A percentile compares a stretch with the other conserved stretches of the same genome.
Evolutionary conservation across 2,797 vertebrate species (phyloP).

Genomic region (Macropus fuliginosus): DNA sequence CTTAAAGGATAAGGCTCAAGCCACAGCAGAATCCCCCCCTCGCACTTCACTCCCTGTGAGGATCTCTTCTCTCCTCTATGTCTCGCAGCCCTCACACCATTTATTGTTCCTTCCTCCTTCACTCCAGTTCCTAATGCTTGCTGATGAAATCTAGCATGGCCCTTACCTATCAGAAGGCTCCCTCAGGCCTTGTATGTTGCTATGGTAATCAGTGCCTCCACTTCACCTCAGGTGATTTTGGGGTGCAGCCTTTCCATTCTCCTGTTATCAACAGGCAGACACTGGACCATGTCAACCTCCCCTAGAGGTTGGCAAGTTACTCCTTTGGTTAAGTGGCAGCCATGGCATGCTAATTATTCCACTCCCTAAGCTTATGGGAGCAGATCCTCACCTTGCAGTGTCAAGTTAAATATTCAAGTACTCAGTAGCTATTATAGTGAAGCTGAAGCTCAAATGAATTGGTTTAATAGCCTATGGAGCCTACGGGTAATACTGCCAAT

Average conservation of each 20-base stretch:
- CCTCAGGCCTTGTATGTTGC: not conserved
- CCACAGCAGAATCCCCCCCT: not conserved
- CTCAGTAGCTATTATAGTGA: not conserved
- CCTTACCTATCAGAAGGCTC: not conserved
- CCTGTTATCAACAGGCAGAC: not conserved
- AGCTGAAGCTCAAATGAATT: not conserved
- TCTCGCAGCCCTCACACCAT: not conserved
- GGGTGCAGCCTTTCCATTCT: not conserved
- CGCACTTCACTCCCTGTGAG: not conserved
- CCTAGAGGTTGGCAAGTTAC: not conserved
- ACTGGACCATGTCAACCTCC: not conserved
- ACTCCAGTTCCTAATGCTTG: not conserved
- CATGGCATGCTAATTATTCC: not conserved
- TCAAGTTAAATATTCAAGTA: not conserved
- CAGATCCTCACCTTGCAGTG: not conserved
- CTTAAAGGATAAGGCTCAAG: not conserved
- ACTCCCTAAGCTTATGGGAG: not conserved
- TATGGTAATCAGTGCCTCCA: not conserved
- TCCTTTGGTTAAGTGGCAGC: not conserved
- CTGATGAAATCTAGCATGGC: not conserved
- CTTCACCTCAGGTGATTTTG: not conserved
- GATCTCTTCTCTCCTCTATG: not conserved
- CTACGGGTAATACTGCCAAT: not conserved
- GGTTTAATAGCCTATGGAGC: not conserved
- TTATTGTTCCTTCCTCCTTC: not conserved